phyloP scores from a whole-genome alignment of 2,797 vertebrate species.

The Alectoris magna region DNA sequence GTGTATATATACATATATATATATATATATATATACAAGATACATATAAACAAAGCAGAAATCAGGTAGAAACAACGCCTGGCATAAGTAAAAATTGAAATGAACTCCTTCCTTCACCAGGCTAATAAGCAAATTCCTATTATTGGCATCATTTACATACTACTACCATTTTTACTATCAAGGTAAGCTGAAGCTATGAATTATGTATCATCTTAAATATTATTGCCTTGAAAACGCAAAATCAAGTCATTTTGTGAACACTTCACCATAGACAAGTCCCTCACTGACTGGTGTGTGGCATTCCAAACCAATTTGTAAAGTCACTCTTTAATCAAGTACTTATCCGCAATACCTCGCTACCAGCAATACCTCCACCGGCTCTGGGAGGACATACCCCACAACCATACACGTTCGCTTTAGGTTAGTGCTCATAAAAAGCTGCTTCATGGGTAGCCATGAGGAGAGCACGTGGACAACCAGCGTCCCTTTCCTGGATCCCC shows the following conservation, averaged over 20 bases:
- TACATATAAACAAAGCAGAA: neutral
- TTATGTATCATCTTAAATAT: neutral
- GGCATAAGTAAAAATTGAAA: neutral
- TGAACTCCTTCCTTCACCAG: neutral
- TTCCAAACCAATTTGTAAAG: neutral
- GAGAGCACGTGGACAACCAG: neutral
- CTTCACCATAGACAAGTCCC: neutral
- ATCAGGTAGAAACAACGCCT: neutral
- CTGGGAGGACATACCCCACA: neutral
- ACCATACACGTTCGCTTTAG: neutral
- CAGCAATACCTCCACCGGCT: neutral
- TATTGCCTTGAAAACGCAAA: neutral
- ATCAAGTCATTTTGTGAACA: neutral
- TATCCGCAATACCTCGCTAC: neutral
- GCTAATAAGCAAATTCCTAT: neutral
- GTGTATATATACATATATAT: neutral
- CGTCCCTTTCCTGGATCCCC: slow-evolving; percentile 42
- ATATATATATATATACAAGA: neutral
- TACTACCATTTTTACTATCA: neutral
- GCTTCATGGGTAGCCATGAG: neutral
- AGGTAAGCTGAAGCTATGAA: neutral
- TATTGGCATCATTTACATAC: neutral
- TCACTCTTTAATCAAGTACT: neutral
- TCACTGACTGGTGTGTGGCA: neutral
- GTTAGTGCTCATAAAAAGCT: neutral